Evolutionary conservation across 2,113 vertebrate species (phyloP), one percentile per base, ranked within the genome.

Genomic region (Laterallus jamaicensis): DNA sequence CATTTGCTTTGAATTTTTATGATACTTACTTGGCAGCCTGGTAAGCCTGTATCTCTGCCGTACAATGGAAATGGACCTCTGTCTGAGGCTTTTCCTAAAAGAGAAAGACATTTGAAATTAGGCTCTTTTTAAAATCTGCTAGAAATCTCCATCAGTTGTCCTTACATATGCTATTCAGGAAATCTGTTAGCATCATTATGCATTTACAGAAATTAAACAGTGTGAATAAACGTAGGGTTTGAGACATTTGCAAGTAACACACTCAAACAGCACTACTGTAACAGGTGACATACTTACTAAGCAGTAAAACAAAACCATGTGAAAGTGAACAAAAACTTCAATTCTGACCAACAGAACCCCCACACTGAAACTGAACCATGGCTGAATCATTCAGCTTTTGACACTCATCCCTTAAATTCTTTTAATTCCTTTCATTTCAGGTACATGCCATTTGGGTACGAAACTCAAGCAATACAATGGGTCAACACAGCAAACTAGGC

Each of bases 21-120:
- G 59, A 76, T 89, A 98, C 98, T 98, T 98, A 99, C 99, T 97
- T 99, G 99, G 95, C 99, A 98, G 92, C 98, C 98, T 90, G 99
- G 97, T 86, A 99, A 98, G 84, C 97, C 98, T 8, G 98, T 96
- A 49, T 99, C 99, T 98, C 99, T 98, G 63, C 98, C 98, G 92
- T 98, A 99, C 63, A 98, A 93, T 62, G 98, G 97, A 98, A 99
- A 99, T 2, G 98, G 97, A 90, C 98, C 97, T 93, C 99, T 98
- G n/a, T 99, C 99, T 15, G 98, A 97, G 6, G 99, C 94, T 98
- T 99, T 99, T 88, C 98, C 99, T 99, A 59, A 25, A 97, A 98
- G 94, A 96, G 42, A 95, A 84, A 97, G 21, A 94, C 60, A 97
- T 92, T 69, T 58, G 35, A 91, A 88, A 78, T 67, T 28, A 76